Conservation (phyloP, 2,888 invertebrate genomes). For the Idaea aversata region DNA sequence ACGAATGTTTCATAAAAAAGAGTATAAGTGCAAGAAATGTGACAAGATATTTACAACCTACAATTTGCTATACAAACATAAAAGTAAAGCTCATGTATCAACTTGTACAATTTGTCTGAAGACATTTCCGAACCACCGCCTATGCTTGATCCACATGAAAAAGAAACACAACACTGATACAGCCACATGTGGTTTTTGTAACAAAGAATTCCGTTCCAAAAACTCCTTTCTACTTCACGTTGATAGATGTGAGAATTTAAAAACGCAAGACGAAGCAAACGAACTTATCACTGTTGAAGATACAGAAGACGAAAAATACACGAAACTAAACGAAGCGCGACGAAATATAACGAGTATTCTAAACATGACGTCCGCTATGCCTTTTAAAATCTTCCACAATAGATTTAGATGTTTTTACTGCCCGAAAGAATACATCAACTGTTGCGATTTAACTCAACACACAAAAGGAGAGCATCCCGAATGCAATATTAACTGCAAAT, state of each 20-base stretch:
- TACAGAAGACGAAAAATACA: constrained; percentile 39
- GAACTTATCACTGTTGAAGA: background rate
- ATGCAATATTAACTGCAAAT: constrained; percentile 54
- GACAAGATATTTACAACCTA: constrained; percentile 40
- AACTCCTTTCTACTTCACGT: constrained; percentile 56
- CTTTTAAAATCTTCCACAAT: constrained; percentile 62
- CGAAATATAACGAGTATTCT: constrained; percentile 54
- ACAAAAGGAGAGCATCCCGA: constrained; percentile 53
- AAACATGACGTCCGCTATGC: constrained; percentile 62
- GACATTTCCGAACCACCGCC: constrained; percentile 47
- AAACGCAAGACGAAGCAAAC: background rate
- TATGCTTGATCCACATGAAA: constrained; percentile 58
- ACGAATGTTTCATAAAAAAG: constrained; percentile 47
- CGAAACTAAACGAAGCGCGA: constrained; percentile 48
- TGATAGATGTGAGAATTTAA: constrained; percentile 39
- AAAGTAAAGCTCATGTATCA: constrained; percentile 48
- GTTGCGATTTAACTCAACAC: constrained; percentile 56
- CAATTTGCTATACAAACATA: constrained; percentile 47
- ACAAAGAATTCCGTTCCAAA: constrained; percentile 49
- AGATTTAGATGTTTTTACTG: constrained; percentile 68
- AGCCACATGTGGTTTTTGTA: constrained; percentile 55
- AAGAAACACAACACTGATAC: constrained; percentile 42
- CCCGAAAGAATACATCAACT: constrained; percentile 54
- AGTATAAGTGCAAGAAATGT: constrained; percentile 53
- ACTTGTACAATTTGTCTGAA: constrained; percentile 60